phyloP scores from a whole-genome alignment of 2,797 vertebrate species.

The Bradypus variegatus region DNA sequence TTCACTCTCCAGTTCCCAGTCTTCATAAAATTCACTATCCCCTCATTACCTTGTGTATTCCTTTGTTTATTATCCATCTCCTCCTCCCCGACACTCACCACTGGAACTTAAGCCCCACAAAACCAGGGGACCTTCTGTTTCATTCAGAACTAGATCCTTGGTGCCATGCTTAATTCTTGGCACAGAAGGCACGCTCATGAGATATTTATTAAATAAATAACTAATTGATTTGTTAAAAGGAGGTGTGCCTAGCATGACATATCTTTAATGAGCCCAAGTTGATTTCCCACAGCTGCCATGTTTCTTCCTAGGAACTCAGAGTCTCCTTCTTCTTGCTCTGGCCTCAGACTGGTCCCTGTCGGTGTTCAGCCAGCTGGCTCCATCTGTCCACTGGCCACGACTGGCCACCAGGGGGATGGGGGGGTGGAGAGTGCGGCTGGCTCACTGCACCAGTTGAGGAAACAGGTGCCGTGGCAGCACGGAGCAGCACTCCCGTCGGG shows the following conservation, averaged over 20 bases:
- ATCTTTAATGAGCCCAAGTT: background rate
- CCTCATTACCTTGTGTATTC: background rate
- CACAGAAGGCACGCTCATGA: background rate
- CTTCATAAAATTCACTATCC: background rate
- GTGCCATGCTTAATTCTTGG: background rate
- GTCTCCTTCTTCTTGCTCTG: background rate
- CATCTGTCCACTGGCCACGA: no score
- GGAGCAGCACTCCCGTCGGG: no score
- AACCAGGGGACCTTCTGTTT: background rate
- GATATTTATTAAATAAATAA: conserved; percentile 48
- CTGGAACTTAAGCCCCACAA: background rate
- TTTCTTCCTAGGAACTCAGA: background rate
- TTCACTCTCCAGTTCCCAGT: background rate
- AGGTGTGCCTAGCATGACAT: background rate
- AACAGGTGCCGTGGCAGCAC: background rate
- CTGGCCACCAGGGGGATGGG: no score
- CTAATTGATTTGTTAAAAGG: conserved; percentile 3
- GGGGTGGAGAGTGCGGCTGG: no score
- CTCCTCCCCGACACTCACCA: background rate
- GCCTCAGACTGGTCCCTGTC: background rate
- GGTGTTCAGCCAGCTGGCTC: background rate
- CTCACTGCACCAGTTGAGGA: background rate
- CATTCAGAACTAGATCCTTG: background rate
- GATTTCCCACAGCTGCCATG: background rate
- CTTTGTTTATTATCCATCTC: background rate